Base-by-base conservation (phyloP, 1,140 invertebrate genomes). In the Centruroides sculpturatus region DNA sequence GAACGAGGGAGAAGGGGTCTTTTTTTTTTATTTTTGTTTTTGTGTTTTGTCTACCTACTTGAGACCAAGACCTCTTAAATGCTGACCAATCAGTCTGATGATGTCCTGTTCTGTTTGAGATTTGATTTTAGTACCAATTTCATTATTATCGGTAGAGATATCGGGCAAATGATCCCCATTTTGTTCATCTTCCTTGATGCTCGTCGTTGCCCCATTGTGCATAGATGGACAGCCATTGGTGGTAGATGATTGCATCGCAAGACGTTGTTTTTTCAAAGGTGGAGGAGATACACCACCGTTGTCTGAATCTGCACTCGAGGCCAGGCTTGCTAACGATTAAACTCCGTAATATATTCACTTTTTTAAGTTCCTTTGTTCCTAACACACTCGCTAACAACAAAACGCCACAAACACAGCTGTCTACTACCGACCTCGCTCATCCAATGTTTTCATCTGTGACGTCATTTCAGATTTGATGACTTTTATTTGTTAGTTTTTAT, bases 61-160 rank as follows among this genome's bases (percentile, higher is more conserved):
- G 11, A 97, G 81, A 65, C 93, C 93, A 69, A 96, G 83, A 68
- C 86, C 85, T 71, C 87, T 85, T 64, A 98, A 80, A 77, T 96
- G 92, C 76, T 98, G 93, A 1, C 92, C 92, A 71, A 97, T 95
- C 59, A 98, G 81, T 67, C 92, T 82, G 57, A 98, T 89, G 71
- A 97, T 92, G 72, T 98, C 92, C 73, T 92, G 86, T 76, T 93
- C 91, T 50, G 85, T 85, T 74, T 85, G 85, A 69, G 84, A 84
- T 71, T 86, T 80, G 66, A 79, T 77, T 67, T 81, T 79, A 12
- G 74, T 54, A 41, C 8, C 41, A 41, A 41, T 41, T 41, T 41
- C 41, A 41, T 8, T 41, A 41, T 41, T 41, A 6, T 41, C 41
- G 5, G 41, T 41, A 41, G 41, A 41, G 5, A 41, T 41, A 41